phyloP scores from a whole-genome alignment of 2,888 invertebrate species.

The Saturnia pavonia region DNA sequence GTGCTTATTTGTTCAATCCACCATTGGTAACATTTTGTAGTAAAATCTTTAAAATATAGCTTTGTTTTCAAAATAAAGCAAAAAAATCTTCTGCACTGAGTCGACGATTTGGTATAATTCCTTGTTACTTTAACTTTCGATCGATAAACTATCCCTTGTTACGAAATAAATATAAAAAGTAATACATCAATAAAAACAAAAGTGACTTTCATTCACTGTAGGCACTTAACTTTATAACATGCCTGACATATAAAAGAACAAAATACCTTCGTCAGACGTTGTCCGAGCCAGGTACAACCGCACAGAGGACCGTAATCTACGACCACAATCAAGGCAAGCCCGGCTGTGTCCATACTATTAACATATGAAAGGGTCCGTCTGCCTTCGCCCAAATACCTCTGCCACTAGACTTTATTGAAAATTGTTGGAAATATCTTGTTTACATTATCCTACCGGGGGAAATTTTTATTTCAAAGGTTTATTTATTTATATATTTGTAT shows the following conservation, averaged over 20 bases:
- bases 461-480: not conserved
- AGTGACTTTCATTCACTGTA: not conserved
- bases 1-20: no score
- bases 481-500: not conserved
- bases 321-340: constrained; percentile 12
- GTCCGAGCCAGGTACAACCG: constrained; percentile 5
- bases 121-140: not conserved
- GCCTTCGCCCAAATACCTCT: not conserved
- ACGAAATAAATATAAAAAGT: not conserved
- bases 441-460: not conserved
- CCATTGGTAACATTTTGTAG: no score
- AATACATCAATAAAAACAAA: not conserved
- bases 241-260: constrained; percentile 3
- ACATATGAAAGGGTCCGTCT: constrained; percentile 18
- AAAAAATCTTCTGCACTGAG: no score
- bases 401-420: constrained; percentile 20
- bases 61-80: no score
- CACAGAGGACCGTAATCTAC: constrained; percentile 7
- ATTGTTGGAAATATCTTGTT: constrained; percentile 2
- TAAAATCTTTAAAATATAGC: no score
- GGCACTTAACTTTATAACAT: not conserved
- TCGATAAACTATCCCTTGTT: not conserved
- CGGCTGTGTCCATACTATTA: constrained; percentile 13
- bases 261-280: constrained; percentile 5
- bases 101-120: no score